Conservation (phyloP, 2,113 vertebrate species). For the Psettodes erumei region DNA sequence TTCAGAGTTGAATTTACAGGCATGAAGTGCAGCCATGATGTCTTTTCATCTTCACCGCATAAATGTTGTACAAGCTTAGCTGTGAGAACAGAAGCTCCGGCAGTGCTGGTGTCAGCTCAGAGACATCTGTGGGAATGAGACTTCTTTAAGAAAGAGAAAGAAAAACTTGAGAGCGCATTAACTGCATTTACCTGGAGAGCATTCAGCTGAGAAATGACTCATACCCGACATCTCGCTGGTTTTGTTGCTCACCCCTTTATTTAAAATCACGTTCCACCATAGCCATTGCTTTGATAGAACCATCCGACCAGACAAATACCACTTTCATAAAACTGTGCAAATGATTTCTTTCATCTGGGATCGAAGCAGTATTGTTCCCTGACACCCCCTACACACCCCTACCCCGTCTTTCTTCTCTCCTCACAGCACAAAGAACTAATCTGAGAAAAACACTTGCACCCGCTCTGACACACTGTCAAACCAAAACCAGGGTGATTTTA, state of each 20-base stretch:
- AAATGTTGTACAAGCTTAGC: conserved; percentile 68
- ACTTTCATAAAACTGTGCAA: conserved; percentile 74
- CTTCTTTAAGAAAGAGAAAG: conserved; percentile 60
- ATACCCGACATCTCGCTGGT: conserved; percentile 56
- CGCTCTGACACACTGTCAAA: conserved; percentile 70
- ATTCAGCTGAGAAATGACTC: conserved; percentile 72
- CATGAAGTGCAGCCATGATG: conserved; percentile 50
- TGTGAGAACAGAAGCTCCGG: conserved; percentile 60
- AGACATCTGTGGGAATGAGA: conserved; percentile 65
- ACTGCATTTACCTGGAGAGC: conserved; percentile 76
- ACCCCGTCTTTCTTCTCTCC: conserved; percentile 47
- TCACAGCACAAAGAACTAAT: conserved; percentile 70
- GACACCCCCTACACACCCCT: conserved; percentile 13
- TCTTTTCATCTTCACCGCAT: conserved; percentile 69
- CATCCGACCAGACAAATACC: conserved; percentile 71
- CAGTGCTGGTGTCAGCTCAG: conserved; percentile 59
- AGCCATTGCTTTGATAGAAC: conserved; percentile 74
- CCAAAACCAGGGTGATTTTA: conserved; percentile 57
- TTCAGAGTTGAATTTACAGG: conserved; percentile 64
- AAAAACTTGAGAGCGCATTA: conserved; percentile 67
- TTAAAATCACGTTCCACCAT: conserved; percentile 65
- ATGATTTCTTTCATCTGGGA: conserved; percentile 75
- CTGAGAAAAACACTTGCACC: conserved; percentile 69
- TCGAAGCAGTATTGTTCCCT: conserved; percentile 63
- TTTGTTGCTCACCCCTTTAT: conserved; percentile 61